phyloP scores from a whole-genome alignment of 2,888 invertebrate genomes.

The Drosophila flavopinicola region DNA sequence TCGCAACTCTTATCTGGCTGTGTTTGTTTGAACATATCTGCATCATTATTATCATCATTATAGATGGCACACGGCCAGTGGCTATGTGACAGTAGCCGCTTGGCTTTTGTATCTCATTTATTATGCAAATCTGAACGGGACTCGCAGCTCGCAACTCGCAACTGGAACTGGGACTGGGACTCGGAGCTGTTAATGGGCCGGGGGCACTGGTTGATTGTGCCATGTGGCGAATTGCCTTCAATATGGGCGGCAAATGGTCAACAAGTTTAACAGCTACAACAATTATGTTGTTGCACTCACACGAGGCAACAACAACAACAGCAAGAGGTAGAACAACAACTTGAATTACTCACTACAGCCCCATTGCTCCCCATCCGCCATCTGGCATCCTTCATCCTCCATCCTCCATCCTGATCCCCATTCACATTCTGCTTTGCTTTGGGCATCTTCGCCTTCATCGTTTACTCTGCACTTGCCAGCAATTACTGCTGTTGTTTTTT shows the following conservation, averaged over 20 bases:
- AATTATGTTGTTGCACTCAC: slow-evolving; percentile 48
- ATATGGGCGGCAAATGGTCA: slow-evolving; percentile 41
- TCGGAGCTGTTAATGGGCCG: not conserved
- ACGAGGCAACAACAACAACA: slow-evolving; percentile 24
- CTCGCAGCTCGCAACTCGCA: slow-evolving; percentile 17
- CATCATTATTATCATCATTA: slow-evolving; percentile 76
- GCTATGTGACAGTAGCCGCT: slow-evolving; percentile 76
- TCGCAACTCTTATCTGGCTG: slow-evolving; percentile 17
- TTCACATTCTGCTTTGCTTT: slow-evolving; percentile 14
- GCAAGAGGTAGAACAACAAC: slow-evolving; percentile 3
- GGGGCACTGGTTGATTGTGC: not conserved
- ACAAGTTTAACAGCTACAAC: slow-evolving; percentile 52
- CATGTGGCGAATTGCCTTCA: slow-evolving; percentile 23
- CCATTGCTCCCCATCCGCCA: slow-evolving; percentile 1
- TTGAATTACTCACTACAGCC: slow-evolving; percentile 9
- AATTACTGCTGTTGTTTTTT: slow-evolving; percentile 12
- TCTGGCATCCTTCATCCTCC: not conserved
- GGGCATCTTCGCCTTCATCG: slow-evolving; percentile 12
- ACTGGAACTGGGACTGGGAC: slow-evolving; percentile 1
- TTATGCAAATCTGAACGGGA: slow-evolving; percentile 70
- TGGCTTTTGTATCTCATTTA: slow-evolving; percentile 78
- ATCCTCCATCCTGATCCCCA: not conserved
- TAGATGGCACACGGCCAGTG: slow-evolving; percentile 73
- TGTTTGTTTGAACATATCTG: slow-evolving; percentile 57
- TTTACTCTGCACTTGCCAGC: slow-evolving; percentile 10